phyloP scores from a whole-genome alignment of 2,888 invertebrate species.

The Drosophila tanythrix region DNA sequence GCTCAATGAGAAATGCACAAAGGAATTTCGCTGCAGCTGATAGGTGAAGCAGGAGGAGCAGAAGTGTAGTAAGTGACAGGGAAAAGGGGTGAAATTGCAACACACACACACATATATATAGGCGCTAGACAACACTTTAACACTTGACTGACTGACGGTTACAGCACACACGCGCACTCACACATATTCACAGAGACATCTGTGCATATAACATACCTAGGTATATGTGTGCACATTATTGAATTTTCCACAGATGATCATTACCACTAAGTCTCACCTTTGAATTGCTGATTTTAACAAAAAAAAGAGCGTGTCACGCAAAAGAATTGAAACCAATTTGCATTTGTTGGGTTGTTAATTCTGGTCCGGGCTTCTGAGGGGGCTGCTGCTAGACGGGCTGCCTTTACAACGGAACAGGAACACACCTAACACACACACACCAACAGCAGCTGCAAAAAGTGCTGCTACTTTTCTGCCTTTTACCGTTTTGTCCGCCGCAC shows the following conservation, averaged over 20 bases:
- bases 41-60: constrained; percentile 5
- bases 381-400: constrained; percentile 56
- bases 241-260: constrained; percentile 68
- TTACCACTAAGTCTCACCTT: constrained; percentile 50
- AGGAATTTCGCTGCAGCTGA: constrained; percentile 57
- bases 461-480: constrained; percentile 62
- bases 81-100: constrained; percentile 39
- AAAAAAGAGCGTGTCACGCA: constrained; percentile 59
- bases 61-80: constrained; percentile 4
- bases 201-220: constrained; percentile 23
- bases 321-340: constrained; percentile 48
- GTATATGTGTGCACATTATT: constrained; percentile 61
- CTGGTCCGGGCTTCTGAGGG: constrained; percentile 52
- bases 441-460: constrained; percentile 73
- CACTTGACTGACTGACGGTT: constrained; percentile 53
- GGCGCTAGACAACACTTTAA: constrained; percentile 50
- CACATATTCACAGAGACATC: constrained; percentile 28
- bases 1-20: constrained; percentile 33
- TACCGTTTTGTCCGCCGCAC: constrained; percentile 65
- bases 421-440: constrained; percentile 68
- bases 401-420: constrained; percentile 63
- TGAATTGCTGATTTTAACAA: constrained; percentile 37
- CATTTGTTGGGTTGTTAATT: constrained; percentile 59
- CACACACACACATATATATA: constrained; percentile 22
- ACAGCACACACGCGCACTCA: constrained; percentile 65